Evolutionary conservation across 2,797 vertebrate species (phyloP).

Genomic region (Sebastes diploproa): DNA sequence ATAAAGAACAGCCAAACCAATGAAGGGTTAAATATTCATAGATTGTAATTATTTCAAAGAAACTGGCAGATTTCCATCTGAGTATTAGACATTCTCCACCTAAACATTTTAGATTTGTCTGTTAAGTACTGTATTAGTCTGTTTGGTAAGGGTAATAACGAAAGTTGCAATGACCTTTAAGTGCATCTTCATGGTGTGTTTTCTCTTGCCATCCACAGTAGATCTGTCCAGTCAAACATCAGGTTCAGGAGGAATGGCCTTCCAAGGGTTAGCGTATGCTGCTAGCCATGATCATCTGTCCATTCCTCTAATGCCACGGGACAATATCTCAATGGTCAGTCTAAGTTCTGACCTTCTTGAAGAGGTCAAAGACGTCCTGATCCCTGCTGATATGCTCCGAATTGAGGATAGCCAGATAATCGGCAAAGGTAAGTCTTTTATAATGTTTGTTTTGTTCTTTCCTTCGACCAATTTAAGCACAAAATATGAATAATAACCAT

Average conservation of each 20-base stretch:
- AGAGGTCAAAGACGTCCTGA: conserved; percentile 95
- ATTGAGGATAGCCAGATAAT: conserved; percentile 87
- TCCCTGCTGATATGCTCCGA: conserved; percentile 86
- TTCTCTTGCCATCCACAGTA: conserved; percentile 5
- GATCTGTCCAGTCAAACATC: conserved; percentile 62
- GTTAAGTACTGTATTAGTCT: background rate
- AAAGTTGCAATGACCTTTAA: background rate
- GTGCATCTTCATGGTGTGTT: background rate
- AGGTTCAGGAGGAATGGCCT: conserved; percentile 58
- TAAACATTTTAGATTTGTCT: background rate
- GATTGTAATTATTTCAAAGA: background rate
- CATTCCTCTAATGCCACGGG: conserved; percentile 82
- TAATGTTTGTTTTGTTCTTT: background rate
- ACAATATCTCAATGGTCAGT: conserved; percentile 81
- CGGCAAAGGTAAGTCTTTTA: conserved; percentile 87
- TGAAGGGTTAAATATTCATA: background rate
- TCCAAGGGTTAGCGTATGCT: conserved; percentile 67
- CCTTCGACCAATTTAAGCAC: rapidly evolving
- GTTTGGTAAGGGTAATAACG: background rate
- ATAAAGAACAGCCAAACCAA: background rate
- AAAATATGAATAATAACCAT: background rate
- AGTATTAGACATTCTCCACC: background rate
- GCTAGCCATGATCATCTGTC: conserved; percentile 76
- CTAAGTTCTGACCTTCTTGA: conserved; percentile 86
- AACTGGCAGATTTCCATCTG: background rate